Percentiles rank a stretch among this genome's conserved stretches.
phyloP scores from a whole-genome alignment of 2,113 vertebrate species.

The Stegostoma tigrinum region DNA sequence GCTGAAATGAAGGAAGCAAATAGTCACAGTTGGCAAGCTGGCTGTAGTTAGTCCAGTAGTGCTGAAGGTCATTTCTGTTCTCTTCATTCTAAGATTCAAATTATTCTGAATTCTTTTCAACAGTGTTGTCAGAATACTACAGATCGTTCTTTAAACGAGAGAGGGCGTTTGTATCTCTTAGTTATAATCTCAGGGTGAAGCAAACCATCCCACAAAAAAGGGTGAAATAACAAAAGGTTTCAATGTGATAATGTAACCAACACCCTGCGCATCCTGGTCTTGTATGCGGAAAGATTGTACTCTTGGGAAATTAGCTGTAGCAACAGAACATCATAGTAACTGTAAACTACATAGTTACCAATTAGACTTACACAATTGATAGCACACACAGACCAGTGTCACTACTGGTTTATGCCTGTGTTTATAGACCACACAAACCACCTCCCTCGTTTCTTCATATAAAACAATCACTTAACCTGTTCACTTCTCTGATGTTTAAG shows the following conservation, averaged over 20 bases:
- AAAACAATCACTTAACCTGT: not conserved
- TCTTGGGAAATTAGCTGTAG: not conserved
- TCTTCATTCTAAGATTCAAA: not conserved
- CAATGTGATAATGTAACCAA: not conserved
- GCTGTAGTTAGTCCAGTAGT: not conserved
- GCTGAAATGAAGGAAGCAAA: constrained; percentile 19
- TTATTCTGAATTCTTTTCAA: not conserved
- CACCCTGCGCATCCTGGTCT: not conserved
- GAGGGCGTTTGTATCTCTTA: not conserved
- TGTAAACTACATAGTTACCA: not conserved
- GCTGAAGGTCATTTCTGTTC: constrained; percentile 18
- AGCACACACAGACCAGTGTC: not conserved
- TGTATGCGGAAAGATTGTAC: not conserved
- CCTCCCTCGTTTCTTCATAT: not conserved
- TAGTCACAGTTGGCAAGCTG: constrained; percentile 16
- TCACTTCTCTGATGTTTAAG: not conserved
- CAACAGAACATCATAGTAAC: not conserved
- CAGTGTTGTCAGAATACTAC: not conserved
- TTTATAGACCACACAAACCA: not conserved
- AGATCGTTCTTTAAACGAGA: not conserved
- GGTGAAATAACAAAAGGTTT: not conserved
- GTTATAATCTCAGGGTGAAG: not conserved
- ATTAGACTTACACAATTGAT: not conserved
- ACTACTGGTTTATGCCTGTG: not conserved
- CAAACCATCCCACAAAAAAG: not conserved